phyloP scores from a whole-genome alignment of 2,113 vertebrate species.

The Ginglymostoma cirratum region DNA sequence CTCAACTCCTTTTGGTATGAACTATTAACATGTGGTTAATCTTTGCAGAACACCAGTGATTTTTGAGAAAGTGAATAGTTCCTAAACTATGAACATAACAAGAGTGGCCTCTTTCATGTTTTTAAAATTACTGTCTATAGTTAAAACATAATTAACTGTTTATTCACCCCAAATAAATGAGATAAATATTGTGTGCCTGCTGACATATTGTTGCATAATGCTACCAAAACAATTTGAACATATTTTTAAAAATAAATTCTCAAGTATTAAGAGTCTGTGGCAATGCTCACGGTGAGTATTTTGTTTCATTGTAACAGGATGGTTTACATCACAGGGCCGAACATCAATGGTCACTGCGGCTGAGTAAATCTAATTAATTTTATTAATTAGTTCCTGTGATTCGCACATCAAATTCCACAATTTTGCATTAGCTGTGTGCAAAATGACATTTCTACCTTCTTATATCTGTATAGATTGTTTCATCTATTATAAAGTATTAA shows the following conservation, averaged over 20 bases:
- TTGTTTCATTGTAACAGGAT: not conserved
- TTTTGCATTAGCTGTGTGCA: not conserved
- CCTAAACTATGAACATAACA: not conserved
- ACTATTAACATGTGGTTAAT: not conserved
- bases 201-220: not conserved
- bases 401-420: not conserved
- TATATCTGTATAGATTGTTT: not conserved
- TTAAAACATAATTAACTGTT: not conserved
- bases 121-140: not conserved
- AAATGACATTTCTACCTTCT: not conserved
- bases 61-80: not conserved
- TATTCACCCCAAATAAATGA: not conserved
- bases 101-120: not conserved
- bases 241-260: not conserved
- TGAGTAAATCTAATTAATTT: not conserved
- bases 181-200: not conserved
- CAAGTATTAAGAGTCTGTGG: not conserved
- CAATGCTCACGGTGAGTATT: not conserved
- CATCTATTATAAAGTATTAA: not conserved
- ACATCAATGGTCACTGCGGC: not conserved
- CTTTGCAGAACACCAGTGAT: not conserved
- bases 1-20: not conserved
- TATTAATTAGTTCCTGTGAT: not conserved
- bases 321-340: not conserved
- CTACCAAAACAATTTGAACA: not conserved